Evolutionary conservation across 2,888 invertebrate species (phyloP), one percentile per base, ranked within the genome.

Genomic region (Callinectes sapidus): DNA sequence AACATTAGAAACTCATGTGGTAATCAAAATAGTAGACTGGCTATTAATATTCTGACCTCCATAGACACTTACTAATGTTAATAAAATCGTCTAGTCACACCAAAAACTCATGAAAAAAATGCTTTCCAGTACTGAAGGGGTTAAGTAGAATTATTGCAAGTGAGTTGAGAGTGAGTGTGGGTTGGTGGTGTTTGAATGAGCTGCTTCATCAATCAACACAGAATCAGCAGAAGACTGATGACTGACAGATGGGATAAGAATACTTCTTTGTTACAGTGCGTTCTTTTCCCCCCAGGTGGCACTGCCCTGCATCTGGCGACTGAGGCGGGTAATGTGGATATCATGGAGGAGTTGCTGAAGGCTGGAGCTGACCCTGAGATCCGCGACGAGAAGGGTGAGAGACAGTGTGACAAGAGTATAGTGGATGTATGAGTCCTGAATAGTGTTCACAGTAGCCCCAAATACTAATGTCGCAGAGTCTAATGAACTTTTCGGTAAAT

Each of bases 221-320:
- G 23, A 61, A 13, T 61, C 61, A 61, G 2, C 61, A 61, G 23
- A 23, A 61, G 18, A 23, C 61, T 61, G 23, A 23, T 5, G 5
- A 18, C 3, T 61, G 23, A 16, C 18, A 23, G 23, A 61, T 61
- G 61, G 3, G n/a, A 10, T 1, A 28, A 6, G 71, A 77, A 77
- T 28, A 13, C 5, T 77, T 13, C 3, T 28, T 28, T 28, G 5
- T 8, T n/a, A 77, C 28, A 77, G 1, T 77, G 8, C 5, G 28
- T 28, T 88, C 55, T 39, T 35, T 18, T 23, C 16, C 2, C 55
- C 6, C 16, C 55, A 91, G 90, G 90, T 66, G 90, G 90, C 8
- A 91, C 90, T 35, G 87, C 90, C 0, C 39, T 91, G 8, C 90
- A 91, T 23, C 35, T 91, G 90, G 90, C 90, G 10, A 87, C 90